phyloP scores from a whole-genome alignment of 2,113 vertebrate species.

The Zosterops pallidus region DNA sequence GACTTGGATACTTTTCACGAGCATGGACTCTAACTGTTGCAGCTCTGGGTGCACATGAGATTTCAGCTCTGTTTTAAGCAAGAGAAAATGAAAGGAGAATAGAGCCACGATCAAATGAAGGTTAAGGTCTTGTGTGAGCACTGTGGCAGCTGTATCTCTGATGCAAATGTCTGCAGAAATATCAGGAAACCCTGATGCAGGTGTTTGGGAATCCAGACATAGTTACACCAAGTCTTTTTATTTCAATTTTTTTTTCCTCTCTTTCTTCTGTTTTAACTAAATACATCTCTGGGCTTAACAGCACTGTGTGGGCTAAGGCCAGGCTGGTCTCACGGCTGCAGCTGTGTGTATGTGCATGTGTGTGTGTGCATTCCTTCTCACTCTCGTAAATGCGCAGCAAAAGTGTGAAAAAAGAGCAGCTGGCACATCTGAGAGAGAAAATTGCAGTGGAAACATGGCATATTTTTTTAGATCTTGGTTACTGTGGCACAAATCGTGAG shows the following conservation, averaged over 20 bases:
- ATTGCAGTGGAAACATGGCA: constrained; percentile 27
- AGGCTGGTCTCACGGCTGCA: constrained; percentile 42
- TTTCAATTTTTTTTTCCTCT: background rate
- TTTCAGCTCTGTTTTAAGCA: background rate
- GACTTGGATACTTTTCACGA: background rate
- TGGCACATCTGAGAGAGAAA: constrained; percentile 65
- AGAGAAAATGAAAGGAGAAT: background rate
- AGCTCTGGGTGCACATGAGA: background rate
- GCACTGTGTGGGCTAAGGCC: constrained; percentile 20
- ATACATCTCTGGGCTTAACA: constrained; percentile 24
- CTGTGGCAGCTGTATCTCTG: constrained; percentile 69
- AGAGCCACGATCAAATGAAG: background rate
- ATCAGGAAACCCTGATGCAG: constrained; percentile 71
- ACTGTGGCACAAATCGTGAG: background rate
- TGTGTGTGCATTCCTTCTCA: constrained; percentile 63
- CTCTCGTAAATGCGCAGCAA: constrained; percentile 70
- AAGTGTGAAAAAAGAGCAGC: constrained; percentile 71
- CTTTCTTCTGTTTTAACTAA: background rate
- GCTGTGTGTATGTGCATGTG: constrained; percentile 42
- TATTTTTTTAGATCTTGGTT: constrained; percentile 11
- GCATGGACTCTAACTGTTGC: background rate
- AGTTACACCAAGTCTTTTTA: constrained; percentile 19
- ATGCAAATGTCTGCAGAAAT: constrained; percentile 64
- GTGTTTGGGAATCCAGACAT: constrained; percentile 73
- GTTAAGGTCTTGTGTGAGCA: background rate